A percentile compares a stretch with the other conserved stretches of the same genome.
Conservation (phyloP, 2,113 vertebrate genomes). For the Rhizomys pruinosus region DNA sequence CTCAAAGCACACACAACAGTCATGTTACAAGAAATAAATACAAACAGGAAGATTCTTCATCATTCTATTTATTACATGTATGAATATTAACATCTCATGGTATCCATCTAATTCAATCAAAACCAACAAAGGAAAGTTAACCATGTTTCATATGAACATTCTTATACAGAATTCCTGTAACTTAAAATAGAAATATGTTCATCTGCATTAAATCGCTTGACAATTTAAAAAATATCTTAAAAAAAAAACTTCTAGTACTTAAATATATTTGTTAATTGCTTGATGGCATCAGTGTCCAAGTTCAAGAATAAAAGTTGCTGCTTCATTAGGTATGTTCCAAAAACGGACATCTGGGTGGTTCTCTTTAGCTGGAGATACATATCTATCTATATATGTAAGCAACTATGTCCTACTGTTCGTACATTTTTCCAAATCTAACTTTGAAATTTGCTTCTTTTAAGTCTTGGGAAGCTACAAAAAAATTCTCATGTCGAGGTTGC, state of each 20-base stretch:
- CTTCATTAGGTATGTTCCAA: slow-evolving; percentile 78
- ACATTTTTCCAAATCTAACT: slow-evolving; percentile 69
- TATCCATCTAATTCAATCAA: slow-evolving; percentile 88
- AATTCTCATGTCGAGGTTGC: slow-evolving; percentile 67
- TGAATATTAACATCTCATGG: slow-evolving; percentile 89
- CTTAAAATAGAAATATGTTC: slow-evolving; percentile 83
- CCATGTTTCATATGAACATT: slow-evolving; percentile 86
- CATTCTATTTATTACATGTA: slow-evolving; percentile 89
- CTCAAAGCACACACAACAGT: not conserved
- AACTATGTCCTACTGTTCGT: slow-evolving; percentile 68
- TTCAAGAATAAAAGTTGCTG: slow-evolving; percentile 77
- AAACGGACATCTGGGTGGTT: slow-evolving; percentile 68
- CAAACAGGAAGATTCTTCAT: slow-evolving; percentile 84
- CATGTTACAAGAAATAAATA: slow-evolving; percentile 81
- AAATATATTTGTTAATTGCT: slow-evolving; percentile 82
- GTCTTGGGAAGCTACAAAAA: slow-evolving; percentile 77
- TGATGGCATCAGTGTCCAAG: slow-evolving; percentile 84
- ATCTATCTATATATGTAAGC: slow-evolving; percentile 63
- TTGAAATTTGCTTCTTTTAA: slow-evolving; percentile 71
- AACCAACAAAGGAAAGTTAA: slow-evolving; percentile 89
- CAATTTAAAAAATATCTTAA: slow-evolving; percentile 78
- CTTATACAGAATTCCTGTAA: slow-evolving; percentile 85
- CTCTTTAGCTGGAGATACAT: slow-evolving; percentile 60
- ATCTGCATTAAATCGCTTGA: slow-evolving; percentile 81
- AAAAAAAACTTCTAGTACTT: slow-evolving; percentile 77